Percentiles rank a stretch among this genome's conserved stretches.
phyloP scores from a whole-genome alignment of 2,797 vertebrate genomes.

The Sebastes dallii region DNA sequence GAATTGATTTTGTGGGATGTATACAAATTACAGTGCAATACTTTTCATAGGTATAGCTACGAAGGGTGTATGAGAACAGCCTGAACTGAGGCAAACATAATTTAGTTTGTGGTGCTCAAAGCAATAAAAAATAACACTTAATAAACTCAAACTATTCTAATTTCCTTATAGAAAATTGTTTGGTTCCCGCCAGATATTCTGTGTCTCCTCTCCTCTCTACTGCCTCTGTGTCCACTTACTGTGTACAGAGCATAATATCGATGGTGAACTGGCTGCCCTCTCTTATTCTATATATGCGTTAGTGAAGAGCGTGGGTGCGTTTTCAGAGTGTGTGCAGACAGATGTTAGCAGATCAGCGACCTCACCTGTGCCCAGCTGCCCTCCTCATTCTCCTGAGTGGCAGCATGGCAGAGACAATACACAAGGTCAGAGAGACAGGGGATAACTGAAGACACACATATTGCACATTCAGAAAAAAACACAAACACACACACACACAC shows the following conservation, averaged over 20 bases:
- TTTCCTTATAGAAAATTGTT: background rate
- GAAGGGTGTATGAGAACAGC: too few species aligned
- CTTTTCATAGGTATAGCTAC: too few species aligned
- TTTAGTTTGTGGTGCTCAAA: background rate
- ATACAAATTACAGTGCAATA: too few species aligned
- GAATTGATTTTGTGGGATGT: too few species aligned
- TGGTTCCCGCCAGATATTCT: background rate
- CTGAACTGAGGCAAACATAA: too few species aligned
- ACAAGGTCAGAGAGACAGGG: conserved; percentile 71
- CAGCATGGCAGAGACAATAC: conserved; percentile 79
- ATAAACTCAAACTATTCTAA: too few species aligned
- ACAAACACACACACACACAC: conserved; percentile 4
- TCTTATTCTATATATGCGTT: conserved; percentile 1
- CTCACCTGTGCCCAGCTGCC: conserved; percentile 99
- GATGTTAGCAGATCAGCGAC: conserved; percentile 27
- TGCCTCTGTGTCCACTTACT: background rate
- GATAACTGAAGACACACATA: conserved; percentile 11
- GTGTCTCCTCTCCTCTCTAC: background rate
- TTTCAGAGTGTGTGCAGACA: conserved; percentile 10
- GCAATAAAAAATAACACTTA: background rate
- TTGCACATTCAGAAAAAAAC: conserved; percentile 20
- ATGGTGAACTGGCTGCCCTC: background rate
- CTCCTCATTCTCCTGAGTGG: conserved; percentile 93
- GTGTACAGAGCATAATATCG: background rate
- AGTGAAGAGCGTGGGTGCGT: background rate